These are phyloP conservation scores for Trichogramma pretiosum DNA, from an alignment of 1,140 invertebrate genomes.

Conservation along the genomic window DNA sequence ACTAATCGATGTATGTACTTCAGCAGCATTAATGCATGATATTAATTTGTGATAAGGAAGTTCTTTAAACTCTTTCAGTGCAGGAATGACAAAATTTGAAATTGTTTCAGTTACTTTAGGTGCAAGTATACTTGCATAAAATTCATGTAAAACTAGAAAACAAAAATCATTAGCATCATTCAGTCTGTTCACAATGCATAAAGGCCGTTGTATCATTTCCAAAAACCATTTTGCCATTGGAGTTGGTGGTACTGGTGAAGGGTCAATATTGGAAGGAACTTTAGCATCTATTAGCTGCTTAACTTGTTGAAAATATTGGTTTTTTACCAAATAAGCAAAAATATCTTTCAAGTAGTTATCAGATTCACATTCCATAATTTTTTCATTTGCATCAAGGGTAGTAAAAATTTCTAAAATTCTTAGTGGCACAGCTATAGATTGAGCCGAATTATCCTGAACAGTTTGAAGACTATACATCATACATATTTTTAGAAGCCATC, in stretches of 20 bases:
- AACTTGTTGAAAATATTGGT: conserved; percentile 64
- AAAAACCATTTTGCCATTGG: conserved; percentile 65
- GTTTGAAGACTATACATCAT: conserved; percentile 37
- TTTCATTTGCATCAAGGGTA: conserved; percentile 46
- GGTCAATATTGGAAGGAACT: conserved; percentile 62
- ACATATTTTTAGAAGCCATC: conserved; percentile 35
- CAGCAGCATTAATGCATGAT: conserved; percentile 39
- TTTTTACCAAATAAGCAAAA: conserved; percentile 37
- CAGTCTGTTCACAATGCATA: conserved; percentile 44
- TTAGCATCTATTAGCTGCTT: conserved; percentile 60
- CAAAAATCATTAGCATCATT: conserved; percentile 36
- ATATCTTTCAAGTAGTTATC: conserved; percentile 29
- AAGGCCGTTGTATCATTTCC: conserved; percentile 66
- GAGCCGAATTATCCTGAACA: conserved; percentile 25
- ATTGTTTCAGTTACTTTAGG: conserved; percentile 41
- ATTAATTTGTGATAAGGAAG: conserved; percentile 47
- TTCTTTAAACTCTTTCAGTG: conserved; percentile 38
- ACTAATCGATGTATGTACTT: conserved; percentile 35
- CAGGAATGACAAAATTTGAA: conserved; percentile 43
- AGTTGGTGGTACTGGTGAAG: conserved; percentile 60
- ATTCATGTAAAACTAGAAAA: conserved; percentile 27
- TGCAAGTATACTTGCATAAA: conserved; percentile 34
- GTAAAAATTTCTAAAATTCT: conserved; percentile 74
- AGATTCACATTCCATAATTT: conserved; percentile 37
- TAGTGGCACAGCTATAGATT: conserved; percentile 64